Conservation (phyloP, 2,888 invertebrate genomes). For the Idaea straminata region DNA sequence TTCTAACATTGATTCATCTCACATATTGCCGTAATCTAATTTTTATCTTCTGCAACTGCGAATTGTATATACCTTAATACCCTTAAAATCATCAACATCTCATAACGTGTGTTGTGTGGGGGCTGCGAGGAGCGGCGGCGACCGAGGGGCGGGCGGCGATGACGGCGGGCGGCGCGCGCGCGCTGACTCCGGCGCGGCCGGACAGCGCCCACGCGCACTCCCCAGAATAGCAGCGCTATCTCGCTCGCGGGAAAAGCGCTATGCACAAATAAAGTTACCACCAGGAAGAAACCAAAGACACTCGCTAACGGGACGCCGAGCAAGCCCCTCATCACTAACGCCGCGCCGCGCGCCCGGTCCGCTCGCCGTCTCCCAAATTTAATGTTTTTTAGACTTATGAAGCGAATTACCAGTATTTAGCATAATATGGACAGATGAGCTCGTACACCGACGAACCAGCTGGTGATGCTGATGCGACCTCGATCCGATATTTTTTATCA, state of each 20-base stretch:
- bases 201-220: constrained; percentile 56
- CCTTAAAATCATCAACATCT: constrained; percentile 38
- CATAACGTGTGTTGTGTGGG: constrained; percentile 13
- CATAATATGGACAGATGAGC: constrained; percentile 38
- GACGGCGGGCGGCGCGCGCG: constrained; percentile 30
- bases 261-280: constrained; percentile 74
- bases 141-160: constrained; percentile 34
- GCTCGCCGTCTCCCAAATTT: neutral
- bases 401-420: constrained; percentile 49
- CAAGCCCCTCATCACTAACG: constrained; percentile 19
- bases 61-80: constrained; percentile 36
- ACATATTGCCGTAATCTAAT: constrained; percentile 20
- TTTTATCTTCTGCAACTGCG: constrained; percentile 39
- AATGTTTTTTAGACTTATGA: constrained; percentile 10
- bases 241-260: constrained; percentile 70
- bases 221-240: constrained; percentile 72
- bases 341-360: constrained; percentile 27
- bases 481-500: constrained; percentile 41
- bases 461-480: constrained; percentile 35
- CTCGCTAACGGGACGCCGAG: constrained; percentile 41
- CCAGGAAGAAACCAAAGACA: constrained; percentile 64
- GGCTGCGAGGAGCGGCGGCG: constrained; percentile 22
- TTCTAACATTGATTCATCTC: constrained; percentile 3
- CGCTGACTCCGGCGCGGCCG: constrained; percentile 25
- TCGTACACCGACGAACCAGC: constrained; percentile 30